These are phyloP conservation scores for Silurus asotus DNA, from an alignment of 2,113 vertebrate species.

Conservation along the genomic window DNA sequence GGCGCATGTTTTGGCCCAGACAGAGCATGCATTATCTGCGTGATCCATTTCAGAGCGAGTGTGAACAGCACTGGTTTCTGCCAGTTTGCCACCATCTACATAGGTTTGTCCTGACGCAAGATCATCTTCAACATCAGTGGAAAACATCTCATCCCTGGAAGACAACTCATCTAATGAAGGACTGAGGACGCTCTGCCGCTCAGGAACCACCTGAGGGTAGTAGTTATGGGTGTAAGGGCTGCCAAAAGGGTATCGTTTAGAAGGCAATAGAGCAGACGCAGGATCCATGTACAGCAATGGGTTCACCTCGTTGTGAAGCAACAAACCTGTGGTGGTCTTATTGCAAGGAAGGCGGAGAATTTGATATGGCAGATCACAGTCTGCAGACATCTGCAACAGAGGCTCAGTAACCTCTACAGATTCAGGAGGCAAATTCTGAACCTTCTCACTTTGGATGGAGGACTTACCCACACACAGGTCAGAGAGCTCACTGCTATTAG, in stretches of 20 bases:
- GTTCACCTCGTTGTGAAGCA: slow-evolving; percentile 46
- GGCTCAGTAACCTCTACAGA: slow-evolving; percentile 23
- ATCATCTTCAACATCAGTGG: slow-evolving; percentile 61
- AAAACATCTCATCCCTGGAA: slow-evolving; percentile 62
- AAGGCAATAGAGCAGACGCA: slow-evolving; percentile 21
- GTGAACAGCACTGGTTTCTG: slow-evolving; percentile 15
- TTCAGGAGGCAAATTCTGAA: not conserved
- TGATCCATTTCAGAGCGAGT: not conserved
- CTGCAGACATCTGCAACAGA: slow-evolving; percentile 30
- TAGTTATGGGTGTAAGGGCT: slow-evolving; percentile 48
- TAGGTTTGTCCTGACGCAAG: slow-evolving; percentile 42
- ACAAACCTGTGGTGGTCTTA: slow-evolving; percentile 42
- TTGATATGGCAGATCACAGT: slow-evolving; percentile 52
- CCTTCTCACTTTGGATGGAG: not conserved
- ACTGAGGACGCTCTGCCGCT: slow-evolving; percentile 61
- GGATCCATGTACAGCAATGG: slow-evolving; percentile 50
- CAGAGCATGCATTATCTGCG: slow-evolving; percentile 16
- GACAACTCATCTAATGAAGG: slow-evolving; percentile 62
- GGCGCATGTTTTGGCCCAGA: slow-evolving; percentile 45
- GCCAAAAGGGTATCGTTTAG: slow-evolving; percentile 43
- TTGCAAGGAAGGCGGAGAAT: slow-evolving; percentile 58
- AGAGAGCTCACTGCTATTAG: slow-evolving; percentile 4
- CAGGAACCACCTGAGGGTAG: slow-evolving; percentile 55
- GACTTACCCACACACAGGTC: not conserved
- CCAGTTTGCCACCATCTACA: slow-evolving; percentile 44